Percentiles rank a stretch among this genome's conserved stretches.
phyloP scores from a whole-genome alignment of 2,113 vertebrate genomes.

The Mastomys coucha region DNA sequence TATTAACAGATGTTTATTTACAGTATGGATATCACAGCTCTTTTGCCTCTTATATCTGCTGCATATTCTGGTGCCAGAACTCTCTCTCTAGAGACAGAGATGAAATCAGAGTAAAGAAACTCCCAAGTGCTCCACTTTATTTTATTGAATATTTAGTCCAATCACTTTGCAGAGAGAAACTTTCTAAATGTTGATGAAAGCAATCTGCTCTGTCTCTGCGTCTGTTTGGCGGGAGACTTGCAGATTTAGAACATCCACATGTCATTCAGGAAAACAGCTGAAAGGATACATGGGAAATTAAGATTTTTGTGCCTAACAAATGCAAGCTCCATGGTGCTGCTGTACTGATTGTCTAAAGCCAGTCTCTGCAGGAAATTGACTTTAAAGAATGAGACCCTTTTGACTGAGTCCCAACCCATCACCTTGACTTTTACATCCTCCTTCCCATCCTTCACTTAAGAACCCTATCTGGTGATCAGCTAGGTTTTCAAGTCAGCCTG shows the following conservation, averaged over 20 bases:
- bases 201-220: slow-evolving; percentile 67
- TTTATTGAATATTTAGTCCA: slow-evolving; percentile 59
- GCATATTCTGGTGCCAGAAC: slow-evolving; percentile 58
- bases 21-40: slow-evolving; percentile 29
- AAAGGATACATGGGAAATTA: slow-evolving; percentile 2
- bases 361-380: background rate
- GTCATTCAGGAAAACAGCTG: slow-evolving; percentile 19
- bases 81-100: slow-evolving; percentile 63
- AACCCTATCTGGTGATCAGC: background rate
- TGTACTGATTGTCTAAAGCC: background rate
- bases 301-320: background rate
- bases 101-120: slow-evolving; percentile 60
- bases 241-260: slow-evolving; percentile 31
- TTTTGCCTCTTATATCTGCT: slow-evolving; percentile 44
- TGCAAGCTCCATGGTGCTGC: background rate
- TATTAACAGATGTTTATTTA: slow-evolving; percentile 71
- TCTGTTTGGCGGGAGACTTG: slow-evolving; percentile 53
- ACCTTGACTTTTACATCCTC: background rate
- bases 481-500: background rate
- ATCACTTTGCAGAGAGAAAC: slow-evolving; percentile 63
- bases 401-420: background rate
- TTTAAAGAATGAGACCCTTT: background rate
- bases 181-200: slow-evolving; percentile 71
- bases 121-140: slow-evolving; percentile 58
- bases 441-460: background rate